Evolutionary conservation across 2,113 vertebrate species (phyloP).

Genomic region (Marmota flaviventris): DNA sequence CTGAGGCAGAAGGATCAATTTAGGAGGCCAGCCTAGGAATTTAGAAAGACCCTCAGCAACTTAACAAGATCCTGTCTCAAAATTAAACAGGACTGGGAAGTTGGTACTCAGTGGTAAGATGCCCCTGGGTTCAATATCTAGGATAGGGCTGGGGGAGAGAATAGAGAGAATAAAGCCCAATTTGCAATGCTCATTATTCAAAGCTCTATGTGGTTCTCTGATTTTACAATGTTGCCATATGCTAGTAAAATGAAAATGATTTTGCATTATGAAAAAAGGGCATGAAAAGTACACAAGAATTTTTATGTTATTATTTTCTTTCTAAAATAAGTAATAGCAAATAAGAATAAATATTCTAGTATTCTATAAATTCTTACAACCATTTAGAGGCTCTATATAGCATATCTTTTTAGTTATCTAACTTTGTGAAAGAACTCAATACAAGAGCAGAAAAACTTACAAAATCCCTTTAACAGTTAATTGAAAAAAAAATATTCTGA

Average conservation of each 20-base stretch:
- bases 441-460: background rate
- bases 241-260: background rate
- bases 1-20: too few relatives aligned
- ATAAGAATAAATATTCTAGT: background rate
- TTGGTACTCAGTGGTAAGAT: too few relatives aligned
- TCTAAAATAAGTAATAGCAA: constrained; percentile 41
- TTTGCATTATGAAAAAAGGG: background rate
- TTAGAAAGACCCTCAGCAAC: too few relatives aligned
- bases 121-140: background rate
- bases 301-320: constrained; percentile 10
- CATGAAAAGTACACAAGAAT: background rate
- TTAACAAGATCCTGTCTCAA: too few relatives aligned
- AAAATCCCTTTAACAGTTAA: background rate
- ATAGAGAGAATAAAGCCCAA: background rate
- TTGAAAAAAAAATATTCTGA: background rate
- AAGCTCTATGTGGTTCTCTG: background rate
- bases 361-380: background rate
- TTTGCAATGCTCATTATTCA: background rate
- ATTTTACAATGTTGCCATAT: background rate
- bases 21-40: too few relatives aligned
- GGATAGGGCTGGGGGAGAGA: background rate
- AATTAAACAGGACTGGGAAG: too few relatives aligned
- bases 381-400: background rate
- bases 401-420: background rate
- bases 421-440: constrained; percentile 1